These are phyloP conservation scores for Epinephelus fuscoguttatus DNA, from an alignment of 2,113 vertebrate genomes.

Conservation along the genomic window DNA sequence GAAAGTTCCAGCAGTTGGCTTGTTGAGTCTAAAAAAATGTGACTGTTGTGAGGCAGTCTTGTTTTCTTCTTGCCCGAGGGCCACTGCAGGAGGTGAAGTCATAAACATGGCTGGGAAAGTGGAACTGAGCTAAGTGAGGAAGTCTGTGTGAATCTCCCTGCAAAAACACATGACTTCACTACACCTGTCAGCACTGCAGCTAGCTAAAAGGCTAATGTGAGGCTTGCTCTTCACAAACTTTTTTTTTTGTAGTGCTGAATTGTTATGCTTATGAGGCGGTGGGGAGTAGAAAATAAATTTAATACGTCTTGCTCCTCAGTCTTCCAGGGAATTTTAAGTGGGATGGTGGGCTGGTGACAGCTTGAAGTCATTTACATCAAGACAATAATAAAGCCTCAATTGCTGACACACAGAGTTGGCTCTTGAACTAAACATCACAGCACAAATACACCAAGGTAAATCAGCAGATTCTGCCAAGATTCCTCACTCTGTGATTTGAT, in stretches of 20 bases:
- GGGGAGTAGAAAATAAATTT: slow-evolving; percentile 13
- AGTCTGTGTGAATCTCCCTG: slow-evolving; percentile 73
- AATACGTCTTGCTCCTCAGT: slow-evolving; percentile 18
- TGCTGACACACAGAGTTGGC: slow-evolving; percentile 27
- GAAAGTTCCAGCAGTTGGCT: slow-evolving; percentile 69
- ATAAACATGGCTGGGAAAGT: slow-evolving; percentile 80
- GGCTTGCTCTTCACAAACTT: slow-evolving; percentile 41
- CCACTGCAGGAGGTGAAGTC: slow-evolving; percentile 83
- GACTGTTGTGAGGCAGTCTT: slow-evolving; percentile 74
- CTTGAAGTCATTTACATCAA: slow-evolving; percentile 47
- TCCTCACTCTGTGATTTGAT: slow-evolving; percentile 1
- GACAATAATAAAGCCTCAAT: slow-evolving; percentile 38
- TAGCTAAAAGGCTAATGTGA: slow-evolving; percentile 52
- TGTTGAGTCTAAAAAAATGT: slow-evolving; percentile 70
- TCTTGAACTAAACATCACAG: slow-evolving; percentile 27
- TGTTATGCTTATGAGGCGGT: slow-evolving; percentile 51
- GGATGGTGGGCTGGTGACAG: slow-evolving; percentile 22
- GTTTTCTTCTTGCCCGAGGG: slow-evolving; percentile 78
- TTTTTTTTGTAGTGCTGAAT: slow-evolving; percentile 34
- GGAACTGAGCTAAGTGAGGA: slow-evolving; percentile 71
- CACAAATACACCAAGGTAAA: slow-evolving; percentile 20
- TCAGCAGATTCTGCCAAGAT: neutral
- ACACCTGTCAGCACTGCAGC: slow-evolving; percentile 75
- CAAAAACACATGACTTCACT: slow-evolving; percentile 82
- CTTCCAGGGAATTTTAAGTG: slow-evolving; percentile 29